Base-by-base conservation (phyloP, 2,888 invertebrate genomes). In the Sarcophaga rosellei region DNA sequence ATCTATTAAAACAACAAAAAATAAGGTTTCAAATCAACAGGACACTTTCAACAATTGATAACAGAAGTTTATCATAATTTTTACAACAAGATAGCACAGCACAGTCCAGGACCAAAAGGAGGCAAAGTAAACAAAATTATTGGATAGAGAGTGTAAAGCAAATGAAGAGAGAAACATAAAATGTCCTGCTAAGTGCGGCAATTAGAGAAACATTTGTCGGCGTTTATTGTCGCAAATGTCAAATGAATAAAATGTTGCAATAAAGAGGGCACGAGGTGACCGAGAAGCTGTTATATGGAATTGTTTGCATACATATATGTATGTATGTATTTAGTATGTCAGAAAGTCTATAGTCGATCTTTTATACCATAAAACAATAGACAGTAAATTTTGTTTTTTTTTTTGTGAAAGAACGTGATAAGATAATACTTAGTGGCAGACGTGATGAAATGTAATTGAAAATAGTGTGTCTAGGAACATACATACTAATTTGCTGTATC, bases 181-280 rank as follows among this genome's bases (percentile, higher is more conserved):
- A 88, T 88, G 87, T 88, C 87, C 88, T 88, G 88, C 88, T 88
- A 88, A 88, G 88, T 88, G 88, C 82, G 73, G 87, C 87, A 88
- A 88, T 88, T 88, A 88, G 88, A 83, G 85, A 63, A 82, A 87
- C 87, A 88, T 88, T 88, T 88, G 88, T 88, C 88, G 87, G 87
- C 88, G 81, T 87, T 88, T 88, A 85, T 86, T 86, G 82, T 81
- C 47, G 35, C 12, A 53, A 53, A 74, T 62, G 59, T 68, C 57
- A n/a, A 81, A 82, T 72, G 17, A 45, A 45, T 59, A 73, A 59
- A 69, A 68, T n/a, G 44, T 23, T 57, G 35, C n/a, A 35, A 76
- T 23, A 69, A 84, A 86, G 78, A 70, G 73, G 77, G 74, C 86
- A 86, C 86, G 84, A 86, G 86, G 77, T 81, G 84, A 68, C 35